Evolutionary conservation across 2,797 vertebrate species (phyloP), one percentile per base, ranked within the genome.

Genomic region (Cottoperca gobio): DNA sequence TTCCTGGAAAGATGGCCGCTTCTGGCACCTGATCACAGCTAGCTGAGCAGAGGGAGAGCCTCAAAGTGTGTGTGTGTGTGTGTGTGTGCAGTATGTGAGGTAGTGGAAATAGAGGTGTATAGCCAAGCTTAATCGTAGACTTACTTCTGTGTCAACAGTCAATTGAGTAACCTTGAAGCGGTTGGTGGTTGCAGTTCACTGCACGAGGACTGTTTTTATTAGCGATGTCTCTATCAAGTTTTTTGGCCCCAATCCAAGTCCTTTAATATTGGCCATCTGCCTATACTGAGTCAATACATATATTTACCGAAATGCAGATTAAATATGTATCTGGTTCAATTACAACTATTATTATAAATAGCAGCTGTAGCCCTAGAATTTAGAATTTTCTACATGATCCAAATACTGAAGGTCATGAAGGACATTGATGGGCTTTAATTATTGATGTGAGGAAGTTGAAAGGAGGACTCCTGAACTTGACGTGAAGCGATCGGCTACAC

Each of bases 1-100:
- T 91, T 86, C 84, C 76, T 84, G 72, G 79, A 77, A 89, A 92
- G 86, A 93, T 86, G 86, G 87, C 72, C 16, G 78, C 74, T 82
- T 49, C 76, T 90, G 86, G 89, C 89, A 77, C 66, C 8, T 11
- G 76, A 81, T 89, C 82, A 89, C 73, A 90, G 81, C 78, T 61
- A 31, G 23, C 67, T 55, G 39, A 70, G 73, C 45, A 40, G 28
- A 59, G 50, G 43, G 31, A 78, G 33, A 62, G 43, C 43, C 26
- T 57, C 2, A 8, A 49, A 52, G 68, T 24, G 50, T 33, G 40
- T 17, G 31, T 31, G 52, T 60, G 28, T n/a, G 61, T 70, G 65
- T 55, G 67, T 26, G 23, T 48, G 50, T 63, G 71, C 35, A 61
- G 72, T 54, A 73, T 78, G 58, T 78, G 70, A 79, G 84, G 39